These are phyloP conservation scores for Rhineura floridana DNA, from an alignment of 2,113 vertebrate species.

Conservation along the genomic window DNA sequence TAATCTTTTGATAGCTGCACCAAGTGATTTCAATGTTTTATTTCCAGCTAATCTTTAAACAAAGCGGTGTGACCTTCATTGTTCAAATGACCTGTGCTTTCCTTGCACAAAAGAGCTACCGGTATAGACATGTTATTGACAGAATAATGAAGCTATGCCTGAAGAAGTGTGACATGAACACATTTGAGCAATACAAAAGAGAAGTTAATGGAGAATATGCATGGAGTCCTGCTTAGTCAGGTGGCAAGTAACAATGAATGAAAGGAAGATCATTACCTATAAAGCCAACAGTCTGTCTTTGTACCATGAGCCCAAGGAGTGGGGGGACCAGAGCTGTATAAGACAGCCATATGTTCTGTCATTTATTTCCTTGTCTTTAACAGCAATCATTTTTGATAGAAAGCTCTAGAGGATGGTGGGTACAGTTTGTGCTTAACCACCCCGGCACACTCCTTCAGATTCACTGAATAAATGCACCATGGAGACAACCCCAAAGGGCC, in stretches of 20 bases:
- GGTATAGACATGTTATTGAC: neutral
- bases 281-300: conserved; percentile 31
- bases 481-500: neutral
- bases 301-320: neutral
- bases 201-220: conserved; percentile 32
- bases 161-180: conserved; percentile 9
- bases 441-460: neutral
- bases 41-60: conserved; percentile 40
- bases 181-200: conserved; percentile 35
- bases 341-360: neutral
- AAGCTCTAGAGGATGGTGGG: neutral
- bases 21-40: conserved; percentile 18
- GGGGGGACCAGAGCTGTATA: neutral
- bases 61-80: conserved; percentile 27
- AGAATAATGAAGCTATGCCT: conserved; percentile 6
- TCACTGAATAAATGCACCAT: neutral
- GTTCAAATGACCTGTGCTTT: conserved; percentile 15
- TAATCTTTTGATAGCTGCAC: neutral
- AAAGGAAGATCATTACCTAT: conserved; percentile 36
- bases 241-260: conserved; percentile 33
- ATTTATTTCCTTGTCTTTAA: neutral
- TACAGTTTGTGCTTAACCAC: neutral
- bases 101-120: conserved; percentile 14
- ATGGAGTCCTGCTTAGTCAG: conserved; percentile 28
- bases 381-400: conserved; percentile 1